phyloP scores from a whole-genome alignment of 1,140 invertebrate species.

The Aphelinus atriplicis region DNA sequence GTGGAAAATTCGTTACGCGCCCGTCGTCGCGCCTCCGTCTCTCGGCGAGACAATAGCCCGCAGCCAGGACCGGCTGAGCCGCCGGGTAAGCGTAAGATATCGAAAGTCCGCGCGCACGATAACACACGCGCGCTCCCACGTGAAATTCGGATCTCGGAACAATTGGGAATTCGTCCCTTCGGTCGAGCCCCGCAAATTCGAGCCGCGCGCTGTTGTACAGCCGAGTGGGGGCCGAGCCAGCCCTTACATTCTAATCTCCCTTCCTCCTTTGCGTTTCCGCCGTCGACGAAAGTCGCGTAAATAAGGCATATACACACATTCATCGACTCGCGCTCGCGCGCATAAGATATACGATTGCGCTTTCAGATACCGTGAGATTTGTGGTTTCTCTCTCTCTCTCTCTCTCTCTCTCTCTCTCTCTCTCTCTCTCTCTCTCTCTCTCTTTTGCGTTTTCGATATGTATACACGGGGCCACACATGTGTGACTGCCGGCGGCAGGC shows the following conservation, averaged over 20 bases:
- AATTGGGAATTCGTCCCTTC: constrained; percentile 13
- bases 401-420: constrained; percentile 22
- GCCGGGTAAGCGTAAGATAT: no score
- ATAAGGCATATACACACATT: constrained; percentile 2
- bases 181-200: no score
- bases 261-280: background rate
- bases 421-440: constrained; percentile 9
- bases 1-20: background rate
- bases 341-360: constrained; percentile 53
- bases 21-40: background rate
- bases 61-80: background rate
- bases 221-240: no score
- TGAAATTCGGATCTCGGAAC: constrained; percentile 1
- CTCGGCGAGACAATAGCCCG: background rate
- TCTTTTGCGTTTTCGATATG: background rate
- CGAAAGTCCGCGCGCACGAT: no score
- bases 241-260: background rate
- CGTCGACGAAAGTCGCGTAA: constrained; percentile 3
- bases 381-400: constrained; percentile 45
- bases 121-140: no score
- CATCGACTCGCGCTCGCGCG: background rate
- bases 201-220: no score
- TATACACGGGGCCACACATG: background rate
- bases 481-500: constrained; percentile 37
- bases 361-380: constrained; percentile 57